These are phyloP conservation scores for Lemur catta DNA, from an alignment of 2,797 vertebrate species.

Conservation along the genomic window DNA sequence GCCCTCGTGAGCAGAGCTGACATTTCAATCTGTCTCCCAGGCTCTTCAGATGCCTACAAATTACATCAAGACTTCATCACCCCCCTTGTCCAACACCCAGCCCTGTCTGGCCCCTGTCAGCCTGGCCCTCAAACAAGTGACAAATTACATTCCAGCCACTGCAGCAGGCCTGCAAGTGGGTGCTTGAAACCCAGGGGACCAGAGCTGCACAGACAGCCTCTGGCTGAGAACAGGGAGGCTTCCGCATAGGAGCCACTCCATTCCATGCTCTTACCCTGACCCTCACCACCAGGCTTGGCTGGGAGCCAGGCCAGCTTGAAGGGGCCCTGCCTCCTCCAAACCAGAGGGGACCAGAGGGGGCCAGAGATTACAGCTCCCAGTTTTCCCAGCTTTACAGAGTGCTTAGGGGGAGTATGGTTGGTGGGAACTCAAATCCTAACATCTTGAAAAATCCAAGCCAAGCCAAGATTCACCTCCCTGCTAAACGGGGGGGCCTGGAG, in stretches of 20 bases:
- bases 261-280: neutral
- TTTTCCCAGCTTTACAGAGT: slow-evolving; percentile 10
- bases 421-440: slow-evolving; percentile 30
- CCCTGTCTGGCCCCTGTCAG: slow-evolving; percentile 69
- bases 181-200: slow-evolving; percentile 39
- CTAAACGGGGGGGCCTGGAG: neutral
- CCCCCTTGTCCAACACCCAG: slow-evolving; percentile 59
- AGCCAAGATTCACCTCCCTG: neutral
- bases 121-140: slow-evolving; percentile 60
- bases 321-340: neutral
- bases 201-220: neutral
- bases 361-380: neutral
- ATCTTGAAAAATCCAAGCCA: slow-evolving; percentile 16
- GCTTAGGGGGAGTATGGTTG: neutral
- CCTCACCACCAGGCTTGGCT: neutral
- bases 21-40: slow-evolving; percentile 77
- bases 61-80: slow-evolving; percentile 75
- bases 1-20: slow-evolving; percentile 66
- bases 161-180: slow-evolving; percentile 32
- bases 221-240: neutral
- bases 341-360: neutral
- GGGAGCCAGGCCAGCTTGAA: slow-evolving; percentile 1
- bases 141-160: slow-evolving; percentile 62
- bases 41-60: slow-evolving; percentile 70
- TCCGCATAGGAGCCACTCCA: neutral